phyloP scores from a whole-genome alignment of 2,113 vertebrate genomes.

The Zootoca vivipara region DNA sequence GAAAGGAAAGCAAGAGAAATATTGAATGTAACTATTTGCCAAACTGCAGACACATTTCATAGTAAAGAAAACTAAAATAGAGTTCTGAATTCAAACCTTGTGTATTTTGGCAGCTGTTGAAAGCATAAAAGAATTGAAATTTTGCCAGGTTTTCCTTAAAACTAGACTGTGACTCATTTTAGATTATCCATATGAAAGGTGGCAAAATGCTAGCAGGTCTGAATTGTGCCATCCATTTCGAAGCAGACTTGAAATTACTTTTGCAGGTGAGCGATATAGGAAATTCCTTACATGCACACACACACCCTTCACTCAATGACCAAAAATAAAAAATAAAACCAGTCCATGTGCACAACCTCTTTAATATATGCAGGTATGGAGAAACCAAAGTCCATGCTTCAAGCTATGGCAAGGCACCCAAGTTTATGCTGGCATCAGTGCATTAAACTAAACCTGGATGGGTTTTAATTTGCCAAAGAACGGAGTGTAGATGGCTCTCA shows the following conservation, averaged over 20 bases:
- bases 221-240: slow-evolving; percentile 30
- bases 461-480: neutral
- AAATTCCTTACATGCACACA: neutral
- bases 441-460: neutral
- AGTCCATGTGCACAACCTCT: neutral
- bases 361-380: neutral
- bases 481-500: neutral
- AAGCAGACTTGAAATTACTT: neutral
- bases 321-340: neutral
- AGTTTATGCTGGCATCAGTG: neutral
- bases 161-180: slow-evolving; percentile 35
- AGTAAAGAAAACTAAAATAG: slow-evolving; percentile 51
- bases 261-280: neutral
- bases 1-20: slow-evolving; percentile 24
- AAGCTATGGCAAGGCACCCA: neutral
- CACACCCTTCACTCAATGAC: neutral
- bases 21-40: slow-evolving; percentile 44
- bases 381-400: neutral
- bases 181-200: slow-evolving; percentile 37
- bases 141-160: slow-evolving; percentile 54
- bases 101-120: slow-evolving; percentile 60
- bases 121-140: slow-evolving; percentile 59
- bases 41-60: slow-evolving; percentile 48
- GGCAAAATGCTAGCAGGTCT: slow-evolving; percentile 43
- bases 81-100: slow-evolving; percentile 51